These are phyloP conservation scores for Dromiciops gliroides DNA, from an alignment of 2,113 vertebrate genomes.

Conservation along the genomic window DNA sequence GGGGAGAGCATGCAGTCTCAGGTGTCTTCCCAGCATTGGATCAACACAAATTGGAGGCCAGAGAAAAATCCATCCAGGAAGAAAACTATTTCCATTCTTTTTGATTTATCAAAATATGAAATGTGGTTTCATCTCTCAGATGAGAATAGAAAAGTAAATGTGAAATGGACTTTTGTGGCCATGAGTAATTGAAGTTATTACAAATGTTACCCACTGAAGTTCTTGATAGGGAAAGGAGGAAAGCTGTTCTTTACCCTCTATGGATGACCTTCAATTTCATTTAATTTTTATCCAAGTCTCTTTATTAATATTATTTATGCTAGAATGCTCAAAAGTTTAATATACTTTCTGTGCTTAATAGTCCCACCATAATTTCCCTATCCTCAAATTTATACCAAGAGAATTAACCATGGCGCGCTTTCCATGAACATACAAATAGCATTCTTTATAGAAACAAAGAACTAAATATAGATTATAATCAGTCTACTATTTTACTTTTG, in stretches of 20 bases:
- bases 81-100: constrained; percentile 51
- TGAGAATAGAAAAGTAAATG: constrained; percentile 66
- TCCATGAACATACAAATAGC: neutral
- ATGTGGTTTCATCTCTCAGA: constrained; percentile 41
- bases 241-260: constrained; percentile 48
- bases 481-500: neutral
- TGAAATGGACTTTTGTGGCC: constrained; percentile 58
- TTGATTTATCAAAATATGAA: constrained; percentile 69
- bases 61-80: constrained; percentile 49
- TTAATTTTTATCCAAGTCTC: constrained; percentile 60
- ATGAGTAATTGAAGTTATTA: constrained; percentile 70
- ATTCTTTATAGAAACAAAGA: constrained; percentile 40
- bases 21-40: neutral
- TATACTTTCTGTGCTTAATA: constrained; percentile 45
- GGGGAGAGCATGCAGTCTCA: constrained; percentile 11
- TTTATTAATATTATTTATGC: constrained; percentile 32
- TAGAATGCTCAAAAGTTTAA: constrained; percentile 28
- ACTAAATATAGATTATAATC: constrained; percentile 22
- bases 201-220: constrained; percentile 50
- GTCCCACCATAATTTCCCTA: neutral
- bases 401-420: neutral
- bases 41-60: constrained; percentile 8
- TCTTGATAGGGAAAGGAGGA: constrained; percentile 38
- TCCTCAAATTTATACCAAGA: neutral
- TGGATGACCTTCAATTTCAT: constrained; percentile 69